These are phyloP conservation scores for Cynopterus brachyotis DNA, from an alignment of 2,113 vertebrate genomes.

Conservation along the genomic window DNA sequence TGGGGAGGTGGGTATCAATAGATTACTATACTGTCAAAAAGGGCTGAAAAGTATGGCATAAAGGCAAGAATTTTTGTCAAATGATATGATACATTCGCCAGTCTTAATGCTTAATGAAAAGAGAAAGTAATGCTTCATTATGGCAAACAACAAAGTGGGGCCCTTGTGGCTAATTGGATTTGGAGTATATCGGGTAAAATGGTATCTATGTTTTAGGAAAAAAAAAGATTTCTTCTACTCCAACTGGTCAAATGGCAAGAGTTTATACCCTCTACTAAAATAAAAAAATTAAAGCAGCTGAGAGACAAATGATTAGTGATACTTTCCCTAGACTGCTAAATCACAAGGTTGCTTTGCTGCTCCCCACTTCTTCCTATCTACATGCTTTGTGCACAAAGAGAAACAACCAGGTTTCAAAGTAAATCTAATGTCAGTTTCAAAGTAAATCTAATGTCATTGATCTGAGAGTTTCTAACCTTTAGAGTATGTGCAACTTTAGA, in stretches of 20 bases:
- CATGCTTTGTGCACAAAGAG: neutral
- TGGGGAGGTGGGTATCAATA: neutral
- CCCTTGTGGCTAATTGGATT: neutral
- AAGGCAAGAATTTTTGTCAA: neutral
- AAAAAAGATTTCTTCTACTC: neutral
- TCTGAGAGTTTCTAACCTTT: neutral
- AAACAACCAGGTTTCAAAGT: neutral
- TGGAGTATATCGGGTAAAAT: neutral
- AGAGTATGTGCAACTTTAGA: neutral
- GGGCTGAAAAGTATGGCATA: neutral
- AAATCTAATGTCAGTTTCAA: neutral
- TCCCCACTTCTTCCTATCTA: neutral
- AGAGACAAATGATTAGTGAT: neutral
- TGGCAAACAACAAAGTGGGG: neutral
- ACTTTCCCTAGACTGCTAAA: neutral
- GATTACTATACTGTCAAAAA: neutral
- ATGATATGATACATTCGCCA: neutral
- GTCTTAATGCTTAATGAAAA: neutral
- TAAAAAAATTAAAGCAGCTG: neutral
- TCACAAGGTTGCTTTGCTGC: too few species aligned
- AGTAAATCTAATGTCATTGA: neutral
- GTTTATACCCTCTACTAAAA: neutral
- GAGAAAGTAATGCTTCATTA: neutral
- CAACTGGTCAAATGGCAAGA: neutral
- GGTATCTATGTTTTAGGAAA: neutral